A percentile compares a stretch with the other conserved stretches of the same genome.
These are phyloP conservation scores for Athene cunicularia DNA, from an alignment of 2,113 vertebrate genomes.

Conservation along the genomic window DNA sequence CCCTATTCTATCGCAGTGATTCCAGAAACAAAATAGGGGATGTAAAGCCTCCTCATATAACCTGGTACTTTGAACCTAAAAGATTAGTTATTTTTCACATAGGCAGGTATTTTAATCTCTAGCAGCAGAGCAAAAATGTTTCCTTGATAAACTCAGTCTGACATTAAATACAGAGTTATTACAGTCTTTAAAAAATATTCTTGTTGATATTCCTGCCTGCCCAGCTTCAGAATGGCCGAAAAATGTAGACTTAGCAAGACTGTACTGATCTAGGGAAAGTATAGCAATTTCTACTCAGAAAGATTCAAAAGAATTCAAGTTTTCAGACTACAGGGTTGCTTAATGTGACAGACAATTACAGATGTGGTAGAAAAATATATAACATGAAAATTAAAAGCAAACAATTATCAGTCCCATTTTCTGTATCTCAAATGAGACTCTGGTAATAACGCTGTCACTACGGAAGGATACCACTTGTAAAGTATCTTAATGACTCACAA, in stretches of 20 bases:
- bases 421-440: not conserved
- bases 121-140: not conserved
- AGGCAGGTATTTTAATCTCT: not conserved
- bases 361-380: not conserved
- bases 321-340: not conserved
- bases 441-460: conserved; percentile 14
- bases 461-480: not conserved
- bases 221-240: not conserved
- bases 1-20: not conserved
- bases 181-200: not conserved
- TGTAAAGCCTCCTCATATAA: not conserved
- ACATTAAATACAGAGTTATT: not conserved
- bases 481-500: not conserved
- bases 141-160: not conserved
- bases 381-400: conserved; percentile 33
- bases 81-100: not conserved
- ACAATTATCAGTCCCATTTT: not conserved
- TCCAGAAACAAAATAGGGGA: not conserved
- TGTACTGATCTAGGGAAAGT: not conserved
- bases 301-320: not conserved
- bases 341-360: not conserved
- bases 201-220: not conserved
- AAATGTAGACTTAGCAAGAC: not conserved
- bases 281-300: not conserved
- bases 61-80: not conserved